A percentile compares a stretch with the other conserved stretches of the same genome.
phyloP scores from a whole-genome alignment of 2,888 invertebrate genomes.

The Stictocephala bisonia region DNA sequence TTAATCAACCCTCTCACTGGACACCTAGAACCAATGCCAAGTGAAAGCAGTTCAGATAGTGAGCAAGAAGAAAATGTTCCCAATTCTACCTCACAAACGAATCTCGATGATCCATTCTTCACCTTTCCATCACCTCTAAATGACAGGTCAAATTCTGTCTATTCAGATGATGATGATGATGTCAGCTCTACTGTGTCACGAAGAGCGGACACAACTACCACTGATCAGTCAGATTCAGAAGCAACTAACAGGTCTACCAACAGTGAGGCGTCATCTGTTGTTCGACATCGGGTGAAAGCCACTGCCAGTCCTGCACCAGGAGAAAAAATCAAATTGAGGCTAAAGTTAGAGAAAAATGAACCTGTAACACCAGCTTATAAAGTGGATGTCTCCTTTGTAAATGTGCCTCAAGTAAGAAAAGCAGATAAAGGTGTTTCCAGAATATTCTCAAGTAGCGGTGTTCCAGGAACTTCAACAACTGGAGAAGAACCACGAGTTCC shows the following conservation, averaged over 20 bases:
- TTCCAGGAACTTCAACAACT: constrained; percentile 34
- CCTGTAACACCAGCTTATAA: constrained; percentile 83
- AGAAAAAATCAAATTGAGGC: constrained; percentile 84
- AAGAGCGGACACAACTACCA: constrained; percentile 66
- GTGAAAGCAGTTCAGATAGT: constrained; percentile 74
- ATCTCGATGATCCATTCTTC: constrained; percentile 64
- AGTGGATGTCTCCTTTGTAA: constrained; percentile 81
- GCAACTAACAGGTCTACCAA: constrained; percentile 70
- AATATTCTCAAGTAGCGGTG: constrained; percentile 44
- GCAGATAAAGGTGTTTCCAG: constrained; percentile 52
- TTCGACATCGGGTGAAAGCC: constrained; percentile 52
- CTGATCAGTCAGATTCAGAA: constrained; percentile 71
- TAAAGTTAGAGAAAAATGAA: constrained; percentile 87
- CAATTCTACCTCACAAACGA: constrained; percentile 52
- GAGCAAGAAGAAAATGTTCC: constrained; percentile 65
- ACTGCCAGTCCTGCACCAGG: constrained; percentile 63
- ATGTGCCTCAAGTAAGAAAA: constrained; percentile 64
- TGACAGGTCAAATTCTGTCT: constrained; percentile 68
- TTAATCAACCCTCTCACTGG: constrained; percentile 90
- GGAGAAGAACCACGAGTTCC: constrained; percentile 84
- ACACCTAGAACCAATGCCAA: constrained; percentile 83
- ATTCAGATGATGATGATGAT: constrained; percentile 69
- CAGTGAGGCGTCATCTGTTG: constrained; percentile 63
- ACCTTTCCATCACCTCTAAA: constrained; percentile 65
- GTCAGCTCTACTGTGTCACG: constrained; percentile 68